phyloP scores from a whole-genome alignment of 1,140 invertebrate genomes.

The Neelides sp. region DNA sequence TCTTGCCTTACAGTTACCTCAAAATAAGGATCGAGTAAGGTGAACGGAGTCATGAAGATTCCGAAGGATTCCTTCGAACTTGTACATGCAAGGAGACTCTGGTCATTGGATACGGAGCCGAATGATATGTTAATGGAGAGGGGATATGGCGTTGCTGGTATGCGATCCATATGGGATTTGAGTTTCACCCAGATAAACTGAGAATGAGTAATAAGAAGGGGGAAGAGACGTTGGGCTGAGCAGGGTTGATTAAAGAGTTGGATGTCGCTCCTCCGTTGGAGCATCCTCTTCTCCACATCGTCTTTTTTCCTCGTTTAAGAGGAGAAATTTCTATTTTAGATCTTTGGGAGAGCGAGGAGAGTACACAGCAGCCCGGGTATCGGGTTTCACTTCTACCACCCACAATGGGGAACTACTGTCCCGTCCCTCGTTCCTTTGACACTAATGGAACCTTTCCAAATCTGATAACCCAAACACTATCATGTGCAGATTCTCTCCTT shows the following conservation, averaged over 20 bases:
- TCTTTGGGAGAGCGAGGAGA: neutral
- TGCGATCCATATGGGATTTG: constrained; percentile 16
- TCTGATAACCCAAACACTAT: constrained; percentile 30
- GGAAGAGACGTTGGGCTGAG: too few species aligned
- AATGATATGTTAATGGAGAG: constrained; percentile 12
- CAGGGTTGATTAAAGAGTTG: too few species aligned
- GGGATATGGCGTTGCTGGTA: constrained; percentile 8
- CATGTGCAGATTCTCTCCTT: constrained; percentile 26
- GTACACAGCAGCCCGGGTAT: constrained; percentile 26
- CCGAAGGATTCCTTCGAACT: too few species aligned
- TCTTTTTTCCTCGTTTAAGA: constrained; percentile 15
- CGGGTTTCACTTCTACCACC: constrained; percentile 31
- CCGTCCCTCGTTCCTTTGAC: constrained; percentile 22
- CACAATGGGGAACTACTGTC: constrained; percentile 27
- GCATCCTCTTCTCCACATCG: too few species aligned
- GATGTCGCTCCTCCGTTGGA: too few species aligned
- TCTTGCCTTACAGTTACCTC: too few species aligned
- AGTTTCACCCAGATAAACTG: constrained; percentile 16
- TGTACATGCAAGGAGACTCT: too few species aligned
- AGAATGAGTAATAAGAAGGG: constrained; percentile 1
- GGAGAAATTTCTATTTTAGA: constrained; percentile 22
- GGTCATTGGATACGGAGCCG: too few species aligned
- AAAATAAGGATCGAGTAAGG: too few species aligned
- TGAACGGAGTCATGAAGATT: too few species aligned
- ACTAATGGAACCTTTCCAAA: constrained; percentile 30